phyloP scores from a whole-genome alignment of 2,888 invertebrate species.

The Cephonodes hylas region DNA sequence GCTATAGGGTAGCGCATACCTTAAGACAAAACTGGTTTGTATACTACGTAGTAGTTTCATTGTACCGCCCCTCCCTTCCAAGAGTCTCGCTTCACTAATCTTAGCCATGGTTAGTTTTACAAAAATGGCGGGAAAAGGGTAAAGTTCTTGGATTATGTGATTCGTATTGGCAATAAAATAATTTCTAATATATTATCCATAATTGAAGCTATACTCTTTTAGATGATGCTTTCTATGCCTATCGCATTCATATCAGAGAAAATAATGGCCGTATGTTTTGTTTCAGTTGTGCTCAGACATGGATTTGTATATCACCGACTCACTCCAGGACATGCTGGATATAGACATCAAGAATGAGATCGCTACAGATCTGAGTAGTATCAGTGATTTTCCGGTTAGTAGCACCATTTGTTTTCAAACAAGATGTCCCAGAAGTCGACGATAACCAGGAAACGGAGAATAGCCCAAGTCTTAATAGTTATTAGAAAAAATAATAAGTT shows the following conservation, averaged over 20 bases:
- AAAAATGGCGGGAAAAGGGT: not conserved
- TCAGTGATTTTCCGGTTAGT: slow-evolving; percentile 83
- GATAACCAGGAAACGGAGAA: no score
- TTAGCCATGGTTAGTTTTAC: not conserved
- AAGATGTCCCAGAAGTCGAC: no score
- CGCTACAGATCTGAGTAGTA: slow-evolving; percentile 88
- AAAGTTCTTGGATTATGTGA: not conserved
- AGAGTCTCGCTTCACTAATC: slow-evolving; percentile 4
- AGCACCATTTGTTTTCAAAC: slow-evolving; percentile 12
- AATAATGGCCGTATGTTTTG: slow-evolving; percentile 27
- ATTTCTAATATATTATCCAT: not conserved
- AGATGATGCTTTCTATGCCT: no score
- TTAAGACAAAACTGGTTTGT: slow-evolving; percentile 71
- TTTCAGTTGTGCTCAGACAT: slow-evolving; percentile 81
- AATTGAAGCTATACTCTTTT: not conserved
- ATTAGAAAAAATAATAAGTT: no score
- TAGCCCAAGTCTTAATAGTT: no score
- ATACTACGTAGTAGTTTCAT: slow-evolving; percentile 73
- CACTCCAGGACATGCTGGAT: slow-evolving; percentile 94
- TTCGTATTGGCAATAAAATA: not conserved
- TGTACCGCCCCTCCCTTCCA: slow-evolving; percentile 44
- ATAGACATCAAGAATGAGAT: slow-evolving; percentile 94
- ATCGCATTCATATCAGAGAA: no score
- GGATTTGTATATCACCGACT: slow-evolving; percentile 85
- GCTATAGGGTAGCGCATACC: slow-evolving; percentile 63